These are phyloP conservation scores for Camponotus vicinus DNA, from an alignment of 1,140 invertebrate genomes.

Conservation along the genomic window DNA sequence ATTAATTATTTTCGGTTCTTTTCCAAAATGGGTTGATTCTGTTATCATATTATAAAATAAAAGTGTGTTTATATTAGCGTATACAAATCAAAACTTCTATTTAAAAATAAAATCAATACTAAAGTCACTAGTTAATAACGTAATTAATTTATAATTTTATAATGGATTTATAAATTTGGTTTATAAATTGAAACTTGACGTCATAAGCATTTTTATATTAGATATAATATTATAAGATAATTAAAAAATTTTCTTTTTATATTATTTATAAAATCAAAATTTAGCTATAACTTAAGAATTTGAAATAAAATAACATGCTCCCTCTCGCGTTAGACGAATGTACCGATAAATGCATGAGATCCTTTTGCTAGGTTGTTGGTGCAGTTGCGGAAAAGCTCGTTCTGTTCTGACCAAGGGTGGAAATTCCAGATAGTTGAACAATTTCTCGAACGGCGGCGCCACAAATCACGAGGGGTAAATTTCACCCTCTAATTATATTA, in stretches of 20 bases:
- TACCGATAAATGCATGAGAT: neutral
- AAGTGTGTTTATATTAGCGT: neutral
- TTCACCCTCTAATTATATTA: neutral
- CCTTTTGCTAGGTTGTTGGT: neutral
- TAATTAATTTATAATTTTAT: neutral
- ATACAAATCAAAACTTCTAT: neutral
- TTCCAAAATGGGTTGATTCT: neutral
- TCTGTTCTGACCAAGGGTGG: constrained; percentile 29
- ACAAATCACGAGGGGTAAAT: constrained; percentile 16
- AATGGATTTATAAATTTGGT: neutral
- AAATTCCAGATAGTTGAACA: constrained; percentile 47
- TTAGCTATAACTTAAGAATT: neutral
- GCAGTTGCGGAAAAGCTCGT: constrained; percentile 12
- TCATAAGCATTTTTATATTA: neutral
- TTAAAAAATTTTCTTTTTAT: neutral
- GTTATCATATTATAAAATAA: neutral
- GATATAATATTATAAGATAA: neutral
- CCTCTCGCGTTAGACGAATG: constrained; percentile 41
- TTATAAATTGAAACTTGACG: neutral
- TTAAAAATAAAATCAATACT: neutral
- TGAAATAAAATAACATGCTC: constrained; percentile 53
- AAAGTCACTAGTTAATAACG: neutral
- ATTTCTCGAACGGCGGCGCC: constrained; percentile 57
- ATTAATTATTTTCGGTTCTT: neutral
- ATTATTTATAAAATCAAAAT: neutral